Evolutionary conservation across 2,888 invertebrate genomes (phyloP).

Genomic region (Erebia aethiops): DNA sequence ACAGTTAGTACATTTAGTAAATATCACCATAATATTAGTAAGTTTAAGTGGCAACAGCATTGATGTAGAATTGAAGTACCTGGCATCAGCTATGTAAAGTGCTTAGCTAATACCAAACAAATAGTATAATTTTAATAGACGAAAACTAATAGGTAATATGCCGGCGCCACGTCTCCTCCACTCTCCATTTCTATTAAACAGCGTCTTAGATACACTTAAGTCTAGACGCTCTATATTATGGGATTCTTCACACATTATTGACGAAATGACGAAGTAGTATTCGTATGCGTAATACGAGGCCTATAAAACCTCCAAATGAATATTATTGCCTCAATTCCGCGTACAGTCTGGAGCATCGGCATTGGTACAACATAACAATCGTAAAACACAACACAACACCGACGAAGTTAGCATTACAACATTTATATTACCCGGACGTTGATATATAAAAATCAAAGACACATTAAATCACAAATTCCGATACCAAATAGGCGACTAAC

Average conservation of each 20-base stretch:
- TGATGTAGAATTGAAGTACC: too few species aligned
- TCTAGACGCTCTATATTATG: not conserved
- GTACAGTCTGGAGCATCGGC: constrained; percentile 23
- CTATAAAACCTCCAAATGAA: constrained; percentile 24
- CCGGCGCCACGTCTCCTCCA: too few species aligned
- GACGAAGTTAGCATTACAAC: constrained; percentile 49
- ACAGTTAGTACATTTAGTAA: too few species aligned
- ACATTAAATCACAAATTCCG: not conserved
- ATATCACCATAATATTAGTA: too few species aligned
- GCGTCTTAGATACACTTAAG: not conserved
- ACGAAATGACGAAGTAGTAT: constrained; percentile 15
- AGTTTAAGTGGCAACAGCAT: too few species aligned
- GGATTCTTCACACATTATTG: constrained; percentile 2
- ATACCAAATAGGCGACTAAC: too few species aligned
- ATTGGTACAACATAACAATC: constrained; percentile 36
- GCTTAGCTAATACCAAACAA: too few species aligned
- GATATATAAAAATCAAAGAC: not conserved
- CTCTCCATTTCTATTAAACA: too few species aligned
- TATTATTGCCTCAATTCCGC: constrained; percentile 29
- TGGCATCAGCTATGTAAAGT: too few species aligned
- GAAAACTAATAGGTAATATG: too few species aligned
- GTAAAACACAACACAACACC: constrained; percentile 44
- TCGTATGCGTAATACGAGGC: constrained; percentile 18
- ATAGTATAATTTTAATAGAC: too few species aligned
- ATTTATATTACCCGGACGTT: constrained; percentile 46